Base-by-base conservation (phyloP, 2,113 vertebrate species). In the Illadopsis cleaveri region DNA sequence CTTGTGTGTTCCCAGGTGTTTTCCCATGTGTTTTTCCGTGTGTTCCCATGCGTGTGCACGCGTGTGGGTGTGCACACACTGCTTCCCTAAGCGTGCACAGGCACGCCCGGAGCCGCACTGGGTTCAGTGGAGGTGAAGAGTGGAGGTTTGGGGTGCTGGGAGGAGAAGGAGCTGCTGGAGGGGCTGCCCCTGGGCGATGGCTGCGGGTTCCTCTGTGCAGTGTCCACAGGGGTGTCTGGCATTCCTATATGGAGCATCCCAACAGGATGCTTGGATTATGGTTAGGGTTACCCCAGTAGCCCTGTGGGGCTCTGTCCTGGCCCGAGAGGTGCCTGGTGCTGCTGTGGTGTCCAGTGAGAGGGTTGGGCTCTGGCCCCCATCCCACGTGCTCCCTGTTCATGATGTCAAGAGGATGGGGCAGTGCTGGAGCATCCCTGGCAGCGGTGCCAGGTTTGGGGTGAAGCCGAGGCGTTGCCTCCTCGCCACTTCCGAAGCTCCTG, bases 161-260 rank as follows among this genome's bases (percentile, higher is more conserved):
- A 44, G 71, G 37, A 86, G 62, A 48, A 65, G 57, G 82, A 62
- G 37, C 21, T 66, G 70, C 38, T 7, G 2, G 37, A 24, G 53
- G 61, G 22, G 51, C 31, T 56, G 31, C 23, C 14, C 3, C 24
- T 3, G 76, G n/a, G n/a, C 42, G 24, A 6, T 1, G 4, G 6
- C 10, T 31, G 23, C 25, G 18, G 16, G 7, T 24, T 70, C 23
- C 61, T 56, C 35, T 0, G 0, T 28, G 60, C 27, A 1, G 0
- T 9, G 24, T 22, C 0, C 1, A 1, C 30, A 38, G n/a, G 7
- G 11, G 27, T 21, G 42, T 19, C 35, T 0, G 0, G 8, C 11
- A 20, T 61, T 69, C 33, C 58, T 0, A 0, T 0, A 1, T 57
- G 30, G 28, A 66, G 25, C 8, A 4, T 88, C 51, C 27, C 3